Evolutionary conservation across 2,888 invertebrate species (phyloP), one percentile per base, ranked within the genome.

Genomic region (Xestia c-nigrum): DNA sequence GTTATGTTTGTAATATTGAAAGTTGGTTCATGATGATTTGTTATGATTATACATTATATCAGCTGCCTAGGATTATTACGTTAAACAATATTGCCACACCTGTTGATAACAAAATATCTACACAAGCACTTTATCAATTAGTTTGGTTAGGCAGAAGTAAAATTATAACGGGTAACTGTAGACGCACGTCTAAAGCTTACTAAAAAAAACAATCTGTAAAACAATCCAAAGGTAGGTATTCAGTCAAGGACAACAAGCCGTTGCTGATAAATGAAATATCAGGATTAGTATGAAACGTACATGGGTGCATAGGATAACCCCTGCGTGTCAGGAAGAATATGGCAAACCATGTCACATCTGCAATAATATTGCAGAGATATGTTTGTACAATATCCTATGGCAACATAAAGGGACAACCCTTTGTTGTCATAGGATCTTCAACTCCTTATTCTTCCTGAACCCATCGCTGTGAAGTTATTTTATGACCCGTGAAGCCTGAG

Each of bases 401-500:
- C 67, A 85, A 83, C 74, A 82, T 57, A 61, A 70, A 79, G 47
- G 64, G 76, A n/a, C 14, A 12, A 47, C 19, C 14, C 52, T 61
- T 75, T 82, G 66, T 67, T 67, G 6, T 66, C 31, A 57, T 61
- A 78, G 82, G 31, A 63, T 55, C 12, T 38, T 70, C 21, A 57
- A 5, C 64, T 57, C 5, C 24, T 64, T 71, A 47, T 21, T 65
- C 65, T 43, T 63, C 4, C 43, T 46, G 4, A 31, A 47, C 16
- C 61, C 24, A 21, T 31, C 52, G 31, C 14, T n/a, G 40, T 38
- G 38, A 38, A 43, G 6, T 55, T 52, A 31, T 31, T 31, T 31
- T 3, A n/a, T 19, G 38, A 68, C 46, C 40, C 12, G 10, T 24
- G 50, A 12, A 6, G 40, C 7, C 24, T 40, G 16, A 7, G 43